Base-by-base conservation (phyloP, 2,113 vertebrate genomes). In the Urocynchramus pylzowi region DNA sequence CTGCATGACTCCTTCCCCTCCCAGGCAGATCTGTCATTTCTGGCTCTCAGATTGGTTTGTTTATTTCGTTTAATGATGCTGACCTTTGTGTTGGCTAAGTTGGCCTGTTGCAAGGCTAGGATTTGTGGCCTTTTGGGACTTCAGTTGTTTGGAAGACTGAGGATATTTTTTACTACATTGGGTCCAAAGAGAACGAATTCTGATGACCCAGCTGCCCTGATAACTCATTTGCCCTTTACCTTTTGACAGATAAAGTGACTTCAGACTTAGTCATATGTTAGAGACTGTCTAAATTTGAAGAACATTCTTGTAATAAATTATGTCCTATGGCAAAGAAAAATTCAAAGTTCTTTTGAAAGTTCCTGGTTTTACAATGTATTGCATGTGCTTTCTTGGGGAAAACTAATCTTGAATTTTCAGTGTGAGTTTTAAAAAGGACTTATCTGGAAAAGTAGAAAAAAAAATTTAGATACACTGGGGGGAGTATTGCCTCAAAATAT, bases 1-100 rank as follows among this genome's bases (percentile, higher is more conserved):
- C 70, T 63, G 39, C 68, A 14, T 47, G 81, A 63, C 81, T 93
- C 81, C 86, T 81, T 44, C 0, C 7, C 61, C 91, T 93, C 68
- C 86, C 28, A 82, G 94, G 91, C 84, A 96, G 91, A 70, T 31
- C 65, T 95, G 95, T 95, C 88, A 75, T 95, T 91, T 77, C 67
- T 76, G 77, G 77, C 87, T 86, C 21, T 33, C 52, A 52, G 68
- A 81, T 22, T 89, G 90, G 63, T 91, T 92, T 97, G 86, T 95
- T 95, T 94, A 85, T 91, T 92, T 91, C 57, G 28, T 90, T 93
- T 96, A 97, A 97, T 94, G 94, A 97, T 91, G 44, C 81, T 97
- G 97, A 97, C 95, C 97, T 97, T 97, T 97, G 85, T 90, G 82
- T 64, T 84, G 84, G 91, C 86, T 87, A 92, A 61, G 71, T 92